Percentiles rank a stretch among this genome's conserved stretches.
Evolutionary conservation across 1,140 invertebrate genomes (phyloP).

Genomic region (Papilio machaon): DNA sequence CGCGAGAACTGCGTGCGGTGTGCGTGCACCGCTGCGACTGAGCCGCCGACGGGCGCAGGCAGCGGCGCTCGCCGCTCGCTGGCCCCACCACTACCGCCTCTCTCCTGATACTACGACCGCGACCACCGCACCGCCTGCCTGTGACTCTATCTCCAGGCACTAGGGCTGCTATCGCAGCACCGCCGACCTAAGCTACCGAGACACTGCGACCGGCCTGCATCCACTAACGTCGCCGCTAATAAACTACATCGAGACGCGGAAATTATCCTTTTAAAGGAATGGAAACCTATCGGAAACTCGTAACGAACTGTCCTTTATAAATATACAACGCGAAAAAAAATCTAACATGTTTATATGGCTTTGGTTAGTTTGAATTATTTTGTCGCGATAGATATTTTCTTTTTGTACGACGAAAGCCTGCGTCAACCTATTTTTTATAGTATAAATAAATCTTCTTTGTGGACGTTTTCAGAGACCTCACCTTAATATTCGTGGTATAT

Average conservation of each 20-base stretch:
- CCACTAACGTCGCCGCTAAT: slow-evolving; percentile 50
- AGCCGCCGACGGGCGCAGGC: slow-evolving; percentile 67
- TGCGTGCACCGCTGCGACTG: slow-evolving; percentile 79
- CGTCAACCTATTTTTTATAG: slow-evolving; percentile 44
- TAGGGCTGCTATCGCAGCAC: slow-evolving; percentile 74
- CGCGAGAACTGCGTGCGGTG: slow-evolving; percentile 80
- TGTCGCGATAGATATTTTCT: slow-evolving; percentile 29
- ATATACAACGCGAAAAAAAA: slow-evolving; percentile 30
- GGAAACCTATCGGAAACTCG: slow-evolving; percentile 42
- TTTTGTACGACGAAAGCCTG: slow-evolving; percentile 40
- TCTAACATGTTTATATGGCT: slow-evolving; percentile 1
- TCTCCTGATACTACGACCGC: slow-evolving; percentile 70
- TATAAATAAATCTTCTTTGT: slow-evolving; percentile 40
- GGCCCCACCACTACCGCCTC: slow-evolving; percentile 74
- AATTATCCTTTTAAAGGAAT: slow-evolving; percentile 39
- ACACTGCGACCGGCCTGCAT: slow-evolving; percentile 58
- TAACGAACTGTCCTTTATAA: slow-evolving; percentile 37
- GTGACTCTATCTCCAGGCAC: slow-evolving; percentile 73
- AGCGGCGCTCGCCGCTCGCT: slow-evolving; percentile 62
- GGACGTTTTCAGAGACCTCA: slow-evolving; percentile 43
- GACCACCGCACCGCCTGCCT: slow-evolving; percentile 62
- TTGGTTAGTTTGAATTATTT: neutral
- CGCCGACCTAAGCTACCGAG: slow-evolving; percentile 70
- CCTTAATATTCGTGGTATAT: slow-evolving; percentile 41
- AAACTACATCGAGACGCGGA: slow-evolving; percentile 38